These are phyloP conservation scores for Corythornis cristatus DNA, from an alignment of 2,113 vertebrate genomes.

Conservation along the genomic window DNA sequence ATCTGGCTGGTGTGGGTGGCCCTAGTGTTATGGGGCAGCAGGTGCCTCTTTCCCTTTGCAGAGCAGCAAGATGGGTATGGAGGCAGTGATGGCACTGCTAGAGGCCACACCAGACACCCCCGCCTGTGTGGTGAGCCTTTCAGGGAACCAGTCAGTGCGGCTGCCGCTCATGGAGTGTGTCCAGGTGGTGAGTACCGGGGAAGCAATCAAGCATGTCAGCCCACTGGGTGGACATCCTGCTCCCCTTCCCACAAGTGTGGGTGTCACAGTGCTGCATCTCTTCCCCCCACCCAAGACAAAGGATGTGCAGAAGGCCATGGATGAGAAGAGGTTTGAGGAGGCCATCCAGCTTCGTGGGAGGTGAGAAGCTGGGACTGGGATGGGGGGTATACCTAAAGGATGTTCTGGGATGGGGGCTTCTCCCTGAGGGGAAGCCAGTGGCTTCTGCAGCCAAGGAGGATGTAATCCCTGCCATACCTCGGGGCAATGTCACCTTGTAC, in stretches of 20 bases:
- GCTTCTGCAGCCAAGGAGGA: background rate
- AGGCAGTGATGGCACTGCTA: constrained; percentile 90
- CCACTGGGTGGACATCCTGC: rapidly evolving
- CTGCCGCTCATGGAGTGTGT: constrained; percentile 95
- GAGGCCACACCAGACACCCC: constrained; percentile 89
- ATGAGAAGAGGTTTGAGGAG: constrained; percentile 89
- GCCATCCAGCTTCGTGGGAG: constrained; percentile 91
- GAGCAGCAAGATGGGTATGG: constrained; percentile 95
- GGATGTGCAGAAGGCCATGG: constrained; percentile 94
- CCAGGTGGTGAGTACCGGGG: constrained; percentile 83
- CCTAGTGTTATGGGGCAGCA: rapidly evolving
- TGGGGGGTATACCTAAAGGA: background rate
- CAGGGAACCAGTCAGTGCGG: constrained; percentile 88
- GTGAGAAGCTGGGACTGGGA: constrained; percentile 47
- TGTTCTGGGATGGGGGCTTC: background rate
- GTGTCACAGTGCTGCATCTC: background rate
- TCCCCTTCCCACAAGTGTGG: rapidly evolving
- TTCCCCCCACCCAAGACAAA: constrained; percentile 71
- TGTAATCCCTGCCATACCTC: rapidly evolving
- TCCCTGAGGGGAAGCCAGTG: rapidly evolving
- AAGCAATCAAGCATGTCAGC: background rate
- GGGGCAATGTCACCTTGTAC: rapidly evolving
- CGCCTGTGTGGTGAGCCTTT: constrained; percentile 91
- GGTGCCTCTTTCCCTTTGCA: constrained; percentile 48
- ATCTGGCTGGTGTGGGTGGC: rapidly evolving